Conservation (phyloP, 2,113 vertebrate genomes). For the Vidua chalybeata region DNA sequence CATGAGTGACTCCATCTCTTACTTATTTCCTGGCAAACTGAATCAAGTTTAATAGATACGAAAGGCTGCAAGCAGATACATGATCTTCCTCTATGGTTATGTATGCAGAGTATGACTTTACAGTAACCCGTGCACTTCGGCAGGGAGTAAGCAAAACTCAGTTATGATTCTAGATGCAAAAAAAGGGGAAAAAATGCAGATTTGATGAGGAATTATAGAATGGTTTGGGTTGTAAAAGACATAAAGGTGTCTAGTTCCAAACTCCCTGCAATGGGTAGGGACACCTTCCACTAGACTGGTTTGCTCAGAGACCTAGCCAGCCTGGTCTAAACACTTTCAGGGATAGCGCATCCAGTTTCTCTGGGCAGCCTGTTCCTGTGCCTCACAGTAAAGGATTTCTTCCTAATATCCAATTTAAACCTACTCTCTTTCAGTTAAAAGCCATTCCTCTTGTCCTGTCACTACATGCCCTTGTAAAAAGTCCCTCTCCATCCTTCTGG, state of each 20-base stretch:
- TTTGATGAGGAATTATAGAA: not conserved
- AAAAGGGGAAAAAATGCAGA: not conserved
- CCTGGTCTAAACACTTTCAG: not conserved
- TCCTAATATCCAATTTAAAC: not conserved
- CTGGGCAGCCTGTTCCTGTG: not conserved
- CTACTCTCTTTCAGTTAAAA: not conserved
- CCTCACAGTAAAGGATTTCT: not conserved
- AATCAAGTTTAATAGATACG: not conserved
- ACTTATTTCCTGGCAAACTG: not conserved
- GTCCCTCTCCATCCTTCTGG: too few relatives aligned
- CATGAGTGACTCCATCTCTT: not conserved
- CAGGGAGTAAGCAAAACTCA: not conserved
- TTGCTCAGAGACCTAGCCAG: not conserved
- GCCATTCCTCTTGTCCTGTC: not conserved
- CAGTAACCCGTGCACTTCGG: not conserved
- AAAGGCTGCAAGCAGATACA: not conserved
- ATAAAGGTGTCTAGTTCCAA: not conserved
- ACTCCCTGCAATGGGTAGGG: fast-evolving
- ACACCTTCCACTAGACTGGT: fast-evolving
- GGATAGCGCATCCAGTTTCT: not conserved
- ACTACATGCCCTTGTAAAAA: not conserved
- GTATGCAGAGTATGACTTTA: not conserved
- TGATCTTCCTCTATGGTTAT: not conserved
- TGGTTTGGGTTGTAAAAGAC: not conserved
- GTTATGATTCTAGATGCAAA: not conserved